These are phyloP conservation scores for Scelioninae gen. 1 DNA, from an alignment of 2,888 invertebrate species.

Conservation along the genomic window DNA sequence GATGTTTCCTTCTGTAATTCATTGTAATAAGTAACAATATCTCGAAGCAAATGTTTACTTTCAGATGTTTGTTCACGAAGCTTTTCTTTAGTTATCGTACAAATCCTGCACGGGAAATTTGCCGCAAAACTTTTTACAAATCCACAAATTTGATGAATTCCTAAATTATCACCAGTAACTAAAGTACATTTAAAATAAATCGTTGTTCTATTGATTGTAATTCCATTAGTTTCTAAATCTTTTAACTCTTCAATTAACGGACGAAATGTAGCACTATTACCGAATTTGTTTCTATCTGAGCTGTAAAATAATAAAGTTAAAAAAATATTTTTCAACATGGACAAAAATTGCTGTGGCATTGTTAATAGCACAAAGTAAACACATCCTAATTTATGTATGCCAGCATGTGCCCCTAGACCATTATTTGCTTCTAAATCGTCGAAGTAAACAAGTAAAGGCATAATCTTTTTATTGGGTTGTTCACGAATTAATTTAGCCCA, in stretches of 20 bases:
- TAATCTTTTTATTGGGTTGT: constrained; percentile 40
- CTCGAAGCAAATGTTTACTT: neutral
- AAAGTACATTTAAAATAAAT: constrained; percentile 24
- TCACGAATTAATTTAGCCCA: constrained; percentile 36
- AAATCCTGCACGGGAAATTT: constrained; percentile 40
- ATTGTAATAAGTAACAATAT: neutral
- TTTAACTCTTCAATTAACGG: constrained; percentile 44
- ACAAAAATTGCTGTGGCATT: constrained; percentile 49
- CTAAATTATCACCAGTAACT: constrained; percentile 43
- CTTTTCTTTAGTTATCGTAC: constrained; percentile 13
- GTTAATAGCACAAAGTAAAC: constrained; percentile 53
- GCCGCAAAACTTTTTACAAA: constrained; percentile 27
- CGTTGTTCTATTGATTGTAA: constrained; percentile 23
- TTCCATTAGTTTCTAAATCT: constrained; percentile 23
- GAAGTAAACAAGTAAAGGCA: constrained; percentile 40
- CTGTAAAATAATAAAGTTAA: constrained; percentile 9
- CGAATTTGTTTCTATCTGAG: constrained; percentile 32
- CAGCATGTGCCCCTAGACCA: constrained; percentile 62
- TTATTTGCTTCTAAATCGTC: constrained; percentile 60
- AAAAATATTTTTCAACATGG: constrained; percentile 23
- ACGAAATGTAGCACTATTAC: constrained; percentile 45
- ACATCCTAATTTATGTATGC: constrained; percentile 65
- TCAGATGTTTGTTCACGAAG: constrained; percentile 21
- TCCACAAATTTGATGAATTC: constrained; percentile 38
- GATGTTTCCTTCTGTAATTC: constrained; percentile 32